Base-by-base conservation (phyloP, 2,797 vertebrate species). In the Cirrhinus mrigala region DNA sequence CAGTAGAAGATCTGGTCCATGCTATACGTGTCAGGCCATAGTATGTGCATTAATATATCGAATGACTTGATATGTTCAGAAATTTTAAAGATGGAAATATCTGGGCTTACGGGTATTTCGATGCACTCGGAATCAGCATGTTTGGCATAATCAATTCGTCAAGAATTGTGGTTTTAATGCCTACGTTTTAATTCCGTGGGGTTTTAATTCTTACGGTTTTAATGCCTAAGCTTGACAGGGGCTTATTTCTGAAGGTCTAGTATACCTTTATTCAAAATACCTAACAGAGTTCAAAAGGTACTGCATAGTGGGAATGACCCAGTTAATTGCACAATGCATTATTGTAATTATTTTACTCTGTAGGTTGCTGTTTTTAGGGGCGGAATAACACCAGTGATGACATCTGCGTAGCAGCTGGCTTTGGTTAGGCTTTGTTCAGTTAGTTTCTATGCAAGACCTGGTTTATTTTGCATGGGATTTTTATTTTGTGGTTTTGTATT, bases 321-420 rank as follows among this genome's bases (percentile, higher is more conserved):
- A 56, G 64, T 69, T 81, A 70, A 54, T 40, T 69, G 64, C 66
- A 54, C 81, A 74, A 33, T 33, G n/a, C 24, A 33, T 58, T 7
- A 56, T 37, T 74, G 22, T 62, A 54, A 62, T 48, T 33, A 82
- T 60, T 60, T 82, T 18, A 60, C n/a, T 22, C 54, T 60, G 33
- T 56, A 56, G 50, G 24, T 75, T 64, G 56, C 58, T 52, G 24
- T 82, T 74, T 82, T 15, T 9, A 18, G 44, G 7, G 3, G 27
- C 18, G 16, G 74, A 74, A 50, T 62, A 64, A 62, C 4, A 20
- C 14, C 15, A n/a, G 7, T 29, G 8, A 82, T 16, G 40, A 4
- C 48, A 50, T 64, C 44, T 75, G 58, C 66, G 12, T 69, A 18
- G 15, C 66, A 40, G 29, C 8, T 24, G 29, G 12, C 10, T 33